Evolutionary conservation across 1,140 invertebrate genomes (phyloP).

Genomic region (Dufourea novaeangliae): DNA sequence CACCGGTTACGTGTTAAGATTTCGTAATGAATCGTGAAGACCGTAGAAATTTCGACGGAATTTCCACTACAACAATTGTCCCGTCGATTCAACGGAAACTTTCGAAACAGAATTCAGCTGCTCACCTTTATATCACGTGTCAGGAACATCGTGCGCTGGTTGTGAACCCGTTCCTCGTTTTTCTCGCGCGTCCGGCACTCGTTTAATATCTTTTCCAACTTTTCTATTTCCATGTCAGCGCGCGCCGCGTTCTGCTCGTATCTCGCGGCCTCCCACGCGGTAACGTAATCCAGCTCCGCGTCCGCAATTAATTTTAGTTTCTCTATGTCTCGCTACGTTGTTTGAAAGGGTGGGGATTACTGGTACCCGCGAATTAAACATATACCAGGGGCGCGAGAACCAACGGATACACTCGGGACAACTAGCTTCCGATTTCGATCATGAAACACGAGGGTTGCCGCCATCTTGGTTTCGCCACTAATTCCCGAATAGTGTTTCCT

Average conservation of each 20-base stretch:
- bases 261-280: conserved; percentile 71
- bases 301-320: conserved; percentile 68
- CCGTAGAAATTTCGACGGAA: too few relatives aligned
- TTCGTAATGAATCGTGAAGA: too few relatives aligned
- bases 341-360: background rate
- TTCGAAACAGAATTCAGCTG: background rate
- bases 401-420: background rate
- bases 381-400: background rate
- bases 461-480: too few relatives aligned
- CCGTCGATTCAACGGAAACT: too few relatives aligned
- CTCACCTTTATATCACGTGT: conserved; percentile 69
- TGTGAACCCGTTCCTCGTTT: conserved; percentile 68
- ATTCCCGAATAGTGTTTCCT: too few relatives aligned
- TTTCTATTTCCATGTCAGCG: conserved; percentile 61
- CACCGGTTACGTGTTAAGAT: too few relatives aligned
- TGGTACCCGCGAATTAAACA: background rate
- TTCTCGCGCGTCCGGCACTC: conserved; percentile 64
- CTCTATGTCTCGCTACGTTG: conserved; percentile 69
- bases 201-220: conserved; percentile 62
- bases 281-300: conserved; percentile 70
- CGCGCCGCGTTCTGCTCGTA: conserved; percentile 69
- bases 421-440: background rate
- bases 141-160: conserved; percentile 69
- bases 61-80: background rate
- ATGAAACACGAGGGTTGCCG: too few relatives aligned